Percentiles rank a stretch among this genome's conserved stretches.
Evolutionary conservation across 2,888 invertebrate species (phyloP).

Genomic region (Galeopsomyia nigrocyanea): DNA sequence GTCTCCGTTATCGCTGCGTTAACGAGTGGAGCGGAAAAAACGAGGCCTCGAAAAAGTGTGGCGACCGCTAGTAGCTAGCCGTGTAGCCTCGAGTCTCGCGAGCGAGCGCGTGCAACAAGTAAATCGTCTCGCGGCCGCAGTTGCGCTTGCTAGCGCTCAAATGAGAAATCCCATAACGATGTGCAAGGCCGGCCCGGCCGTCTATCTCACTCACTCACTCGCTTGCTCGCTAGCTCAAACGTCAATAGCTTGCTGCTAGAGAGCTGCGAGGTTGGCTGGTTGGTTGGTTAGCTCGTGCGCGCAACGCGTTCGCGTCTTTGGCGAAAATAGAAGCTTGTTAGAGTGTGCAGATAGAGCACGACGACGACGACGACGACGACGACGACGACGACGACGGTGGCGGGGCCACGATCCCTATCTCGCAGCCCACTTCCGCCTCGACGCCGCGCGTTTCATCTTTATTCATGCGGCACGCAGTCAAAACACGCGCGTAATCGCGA

Average conservation of each 20-base stretch:
- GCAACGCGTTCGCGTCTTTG: slow-evolving; percentile 44
- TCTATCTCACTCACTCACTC: slow-evolving; percentile 35
- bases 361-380: slow-evolving; percentile 17
- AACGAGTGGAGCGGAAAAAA: slow-evolving; percentile 18
- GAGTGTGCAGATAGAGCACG: slow-evolving; percentile 5
- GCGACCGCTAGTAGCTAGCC: neutral
- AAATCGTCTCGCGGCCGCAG: slow-evolving; percentile 29
- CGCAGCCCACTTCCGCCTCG: slow-evolving; percentile 2
- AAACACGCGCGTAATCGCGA: too few relatives aligned
- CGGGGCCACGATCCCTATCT: slow-evolving; percentile 17
- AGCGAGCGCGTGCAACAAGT: slow-evolving; percentile 34
- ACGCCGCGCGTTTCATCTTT: slow-evolving; percentile 29
- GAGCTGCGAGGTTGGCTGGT: slow-evolving; percentile 15
- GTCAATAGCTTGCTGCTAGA: too few relatives aligned
- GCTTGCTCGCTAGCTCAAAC: slow-evolving; percentile 40
- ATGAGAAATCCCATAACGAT: slow-evolving; percentile 47
- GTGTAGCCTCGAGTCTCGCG: neutral
- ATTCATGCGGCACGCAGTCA: slow-evolving; percentile 24
- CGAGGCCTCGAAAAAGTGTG: slow-evolving; percentile 16
- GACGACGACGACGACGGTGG: neutral
- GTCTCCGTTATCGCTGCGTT: slow-evolving; percentile 22
- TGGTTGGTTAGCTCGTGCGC: slow-evolving; percentile 48
- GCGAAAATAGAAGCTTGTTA: slow-evolving; percentile 30
- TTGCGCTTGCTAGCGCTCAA: slow-evolving; percentile 2
- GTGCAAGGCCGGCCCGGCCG: slow-evolving; percentile 39